These are phyloP conservation scores for Stercorarius parasiticus DNA, from an alignment of 2,113 vertebrate genomes.

Conservation along the genomic window DNA sequence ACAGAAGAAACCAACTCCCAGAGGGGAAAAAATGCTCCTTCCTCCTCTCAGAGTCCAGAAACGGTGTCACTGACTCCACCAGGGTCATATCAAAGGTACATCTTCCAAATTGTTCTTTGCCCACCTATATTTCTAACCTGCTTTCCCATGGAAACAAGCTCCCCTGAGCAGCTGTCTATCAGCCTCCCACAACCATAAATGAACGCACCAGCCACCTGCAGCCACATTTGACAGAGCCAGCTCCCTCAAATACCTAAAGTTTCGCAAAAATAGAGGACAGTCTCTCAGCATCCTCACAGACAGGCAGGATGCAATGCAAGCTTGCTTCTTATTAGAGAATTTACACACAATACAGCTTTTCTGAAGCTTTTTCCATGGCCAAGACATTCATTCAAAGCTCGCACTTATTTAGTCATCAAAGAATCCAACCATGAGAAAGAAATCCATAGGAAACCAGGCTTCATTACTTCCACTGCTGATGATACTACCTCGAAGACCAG, in stretches of 20 bases:
- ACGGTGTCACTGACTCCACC: background rate
- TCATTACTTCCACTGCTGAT: constrained; percentile 16
- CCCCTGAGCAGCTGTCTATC: background rate
- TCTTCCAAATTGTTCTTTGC: background rate
- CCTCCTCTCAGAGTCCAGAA: background rate
- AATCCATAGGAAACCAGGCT: constrained; percentile 38
- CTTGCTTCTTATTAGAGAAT: background rate
- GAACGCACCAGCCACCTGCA: background rate
- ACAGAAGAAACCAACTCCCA: background rate
- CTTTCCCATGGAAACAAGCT: background rate
- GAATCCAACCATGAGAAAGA: constrained; percentile 35
- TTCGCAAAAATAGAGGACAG: background rate
- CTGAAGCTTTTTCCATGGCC: background rate
- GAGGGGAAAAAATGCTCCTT: background rate
- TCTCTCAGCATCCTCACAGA: background rate
- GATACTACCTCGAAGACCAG: background rate
- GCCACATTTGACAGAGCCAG: background rate
- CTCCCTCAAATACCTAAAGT: background rate
- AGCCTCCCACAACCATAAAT: background rate
- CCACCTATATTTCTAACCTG: background rate
- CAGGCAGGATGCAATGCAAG: background rate
- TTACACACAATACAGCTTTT: background rate
- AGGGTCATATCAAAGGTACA: background rate
- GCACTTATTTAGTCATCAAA: constrained; percentile 33
- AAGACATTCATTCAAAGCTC: background rate